These are phyloP conservation scores for Callorhinus ursinus DNA, from an alignment of 2,113 vertebrate genomes.

Conservation along the genomic window DNA sequence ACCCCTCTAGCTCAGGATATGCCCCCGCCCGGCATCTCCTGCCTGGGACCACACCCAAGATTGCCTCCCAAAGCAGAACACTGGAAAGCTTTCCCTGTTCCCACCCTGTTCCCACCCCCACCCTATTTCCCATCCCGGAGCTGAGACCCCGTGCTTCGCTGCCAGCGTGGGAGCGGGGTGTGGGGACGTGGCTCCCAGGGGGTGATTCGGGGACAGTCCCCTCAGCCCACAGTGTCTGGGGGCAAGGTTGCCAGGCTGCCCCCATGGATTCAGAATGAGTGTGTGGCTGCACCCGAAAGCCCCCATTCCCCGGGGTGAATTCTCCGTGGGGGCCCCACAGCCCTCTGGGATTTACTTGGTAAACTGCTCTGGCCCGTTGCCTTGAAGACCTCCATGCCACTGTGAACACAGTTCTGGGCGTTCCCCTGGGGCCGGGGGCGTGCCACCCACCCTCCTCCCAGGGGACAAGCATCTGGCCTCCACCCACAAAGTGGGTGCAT, in stretches of 20 bases:
- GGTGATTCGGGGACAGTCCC: not conserved
- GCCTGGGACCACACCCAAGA: not conserved
- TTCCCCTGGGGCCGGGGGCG: not conserved
- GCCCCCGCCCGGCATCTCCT: not conserved
- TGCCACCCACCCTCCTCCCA: not conserved
- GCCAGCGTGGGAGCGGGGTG: not conserved
- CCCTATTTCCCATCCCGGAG: not conserved
- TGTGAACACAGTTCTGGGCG: not conserved
- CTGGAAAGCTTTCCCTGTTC: not conserved
- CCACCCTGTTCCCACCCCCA: not conserved
- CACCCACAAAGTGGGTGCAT: accelerated
- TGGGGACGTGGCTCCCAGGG: accelerated
- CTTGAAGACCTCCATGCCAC: not conserved
- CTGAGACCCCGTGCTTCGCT: accelerated
- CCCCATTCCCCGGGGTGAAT: too few relatives aligned
- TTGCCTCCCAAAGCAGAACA: not conserved
- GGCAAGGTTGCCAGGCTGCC: not conserved
- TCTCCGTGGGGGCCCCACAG: not conserved
- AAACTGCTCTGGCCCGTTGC: too few relatives aligned
- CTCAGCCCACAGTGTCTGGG: not conserved
- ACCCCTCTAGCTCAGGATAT: accelerated
- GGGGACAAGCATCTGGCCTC: not conserved
- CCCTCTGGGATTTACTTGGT: not conserved
- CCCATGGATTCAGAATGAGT: not conserved
- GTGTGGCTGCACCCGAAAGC: not conserved